phyloP scores from a whole-genome alignment of 2,113 vertebrate genomes.

The Protomyctophum bolini region DNA sequence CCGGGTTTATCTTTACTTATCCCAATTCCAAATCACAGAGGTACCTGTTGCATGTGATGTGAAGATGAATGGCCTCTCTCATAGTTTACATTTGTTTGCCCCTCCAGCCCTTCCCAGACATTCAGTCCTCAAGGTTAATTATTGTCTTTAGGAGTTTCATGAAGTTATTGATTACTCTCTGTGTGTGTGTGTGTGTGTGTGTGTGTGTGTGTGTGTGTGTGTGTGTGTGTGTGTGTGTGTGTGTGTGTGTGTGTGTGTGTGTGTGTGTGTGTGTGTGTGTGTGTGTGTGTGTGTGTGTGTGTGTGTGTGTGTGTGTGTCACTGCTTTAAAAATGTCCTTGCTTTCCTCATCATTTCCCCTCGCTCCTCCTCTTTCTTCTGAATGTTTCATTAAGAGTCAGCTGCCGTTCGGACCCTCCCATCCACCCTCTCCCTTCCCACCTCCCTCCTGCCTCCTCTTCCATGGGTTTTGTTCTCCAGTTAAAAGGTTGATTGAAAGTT shows the following conservation, averaged over 20 bases:
- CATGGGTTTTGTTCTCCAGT: conserved; percentile 75
- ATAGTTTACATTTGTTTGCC: neutral
- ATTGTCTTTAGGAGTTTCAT: too few species aligned
- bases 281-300: too few species aligned
- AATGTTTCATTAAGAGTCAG: conserved; percentile 78
- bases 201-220: too few species aligned
- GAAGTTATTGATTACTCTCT: too few species aligned
- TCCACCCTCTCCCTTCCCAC: neutral
- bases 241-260: too few species aligned
- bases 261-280: too few species aligned
- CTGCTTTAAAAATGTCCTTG: neutral
- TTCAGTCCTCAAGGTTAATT: conserved; percentile 4
- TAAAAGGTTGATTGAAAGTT: conserved; percentile 86
- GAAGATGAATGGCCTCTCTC: conserved; percentile 23
- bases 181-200: too few species aligned
- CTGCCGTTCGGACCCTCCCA: conserved; percentile 68
- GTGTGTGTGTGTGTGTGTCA: too few species aligned
- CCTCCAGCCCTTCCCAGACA: conserved; percentile 1
- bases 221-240: too few species aligned
- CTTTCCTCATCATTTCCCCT: conserved; percentile 9
- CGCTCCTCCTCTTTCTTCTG: conserved; percentile 35
- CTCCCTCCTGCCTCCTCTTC: conserved; percentile 17
- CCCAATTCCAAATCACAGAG: conserved; percentile 51
- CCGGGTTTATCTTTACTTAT: conserved; percentile 46
- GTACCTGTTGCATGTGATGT: conserved; percentile 39